Base-by-base conservation (phyloP, 2,113 vertebrate species). In the Lepus europaeus region DNA sequence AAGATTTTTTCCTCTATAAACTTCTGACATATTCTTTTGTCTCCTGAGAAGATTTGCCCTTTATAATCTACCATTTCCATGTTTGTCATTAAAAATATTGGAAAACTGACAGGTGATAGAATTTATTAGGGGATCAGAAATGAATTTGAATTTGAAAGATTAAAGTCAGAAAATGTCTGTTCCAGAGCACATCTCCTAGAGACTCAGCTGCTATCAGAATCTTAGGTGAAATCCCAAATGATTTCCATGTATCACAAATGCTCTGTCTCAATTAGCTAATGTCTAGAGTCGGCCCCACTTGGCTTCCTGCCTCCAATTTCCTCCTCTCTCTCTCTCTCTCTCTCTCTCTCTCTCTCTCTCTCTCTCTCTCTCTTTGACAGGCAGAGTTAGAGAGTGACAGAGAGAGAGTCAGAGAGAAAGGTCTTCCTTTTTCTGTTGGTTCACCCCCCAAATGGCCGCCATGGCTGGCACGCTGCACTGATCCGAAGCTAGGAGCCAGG, bases 201-300 rank as follows among this genome's bases (percentile, higher is more conserved):
- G 69, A 86, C 25, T 64, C 27, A 36, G 39, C 22, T 11, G 14
- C 66, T 77, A 59, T 51, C 7, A 16, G 76, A 33, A 17, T 36
- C 84, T 56, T 69, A 49, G 76, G 79, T 11, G 82, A 91, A 69
- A 45, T 27, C 29, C 66, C 87, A 76, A 56, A 63, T 31, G 22
- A 13, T 66, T 87, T 87, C 53, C 16, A 2, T 87, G 68, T 13
- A 85, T 91, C 84, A 91, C 39, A 49, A 84, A 82, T 9, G 17
- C 70, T 95, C 19, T 64, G 90, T 72, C 76, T 87, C 84, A 29
- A 45, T 78, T n/a, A 94, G 76, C 80, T 91, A 19, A 82, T 29
- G 4, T 74, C 73, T 88, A 13, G 0, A 78, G 74, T 45, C 70
- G 82, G 79, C 59, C 29, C n/a, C n/a, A 39, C 39, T 74, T 91